A percentile compares a stretch with the other conserved stretches of the same genome.
Conservation (phyloP, 1,140 invertebrate species). For the Penaeus vannamei region DNA sequence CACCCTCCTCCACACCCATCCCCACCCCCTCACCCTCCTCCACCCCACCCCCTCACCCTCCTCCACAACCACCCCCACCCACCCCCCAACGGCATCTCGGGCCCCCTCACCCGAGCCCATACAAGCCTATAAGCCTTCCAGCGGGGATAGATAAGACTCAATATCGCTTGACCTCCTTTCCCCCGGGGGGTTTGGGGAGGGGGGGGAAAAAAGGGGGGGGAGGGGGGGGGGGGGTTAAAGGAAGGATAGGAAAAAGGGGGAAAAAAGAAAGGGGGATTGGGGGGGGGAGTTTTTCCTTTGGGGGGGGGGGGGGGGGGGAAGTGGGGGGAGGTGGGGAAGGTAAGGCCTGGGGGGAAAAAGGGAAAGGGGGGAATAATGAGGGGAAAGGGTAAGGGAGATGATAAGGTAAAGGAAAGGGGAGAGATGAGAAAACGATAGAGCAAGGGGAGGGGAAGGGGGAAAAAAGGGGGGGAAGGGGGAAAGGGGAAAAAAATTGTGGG, state of each 20-base stretch:
- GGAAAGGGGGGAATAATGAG: background rate
- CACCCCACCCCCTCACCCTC: no score
- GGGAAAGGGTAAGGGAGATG: background rate
- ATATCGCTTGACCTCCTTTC: no score
- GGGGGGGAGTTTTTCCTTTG: background rate
- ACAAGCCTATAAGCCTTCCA: no score
- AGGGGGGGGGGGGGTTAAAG: background rate
- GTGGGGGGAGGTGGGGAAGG: background rate
- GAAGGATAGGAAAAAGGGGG: constrained; percentile 26
- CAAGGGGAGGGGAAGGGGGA: background rate
- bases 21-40: no score
- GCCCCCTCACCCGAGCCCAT: no score
- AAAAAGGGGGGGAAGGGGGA: background rate
- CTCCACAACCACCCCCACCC: no score
- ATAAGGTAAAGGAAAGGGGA: background rate
- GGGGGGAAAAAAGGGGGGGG: background rate
- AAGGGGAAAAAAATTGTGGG: background rate
- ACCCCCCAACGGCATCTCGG: no score
- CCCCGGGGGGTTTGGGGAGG: background rate
- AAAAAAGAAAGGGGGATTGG: background rate
- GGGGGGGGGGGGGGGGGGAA: background rate
- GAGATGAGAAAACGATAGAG: background rate
- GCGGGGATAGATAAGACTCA: no score
- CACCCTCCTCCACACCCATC: no score
- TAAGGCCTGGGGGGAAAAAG: background rate